Evolutionary conservation across 2,888 invertebrate species (phyloP).

Genomic region (Apamea crenata): DNA sequence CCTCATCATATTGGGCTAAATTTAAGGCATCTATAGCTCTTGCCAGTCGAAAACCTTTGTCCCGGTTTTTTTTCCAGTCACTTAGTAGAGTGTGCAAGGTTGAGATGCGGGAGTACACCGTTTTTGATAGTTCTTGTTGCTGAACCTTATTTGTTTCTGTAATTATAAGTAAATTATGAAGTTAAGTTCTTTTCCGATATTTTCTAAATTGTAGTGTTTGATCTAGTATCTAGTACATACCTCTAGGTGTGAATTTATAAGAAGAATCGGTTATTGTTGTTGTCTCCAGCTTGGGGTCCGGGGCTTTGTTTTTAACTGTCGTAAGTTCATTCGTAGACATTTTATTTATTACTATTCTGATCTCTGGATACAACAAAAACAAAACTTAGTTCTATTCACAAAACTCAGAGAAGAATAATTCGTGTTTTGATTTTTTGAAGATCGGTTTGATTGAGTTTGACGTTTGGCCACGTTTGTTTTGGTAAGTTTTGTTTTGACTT

Average conservation of each 20-base stretch:
- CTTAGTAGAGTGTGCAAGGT: constrained; percentile 77
- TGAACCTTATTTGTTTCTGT: constrained; percentile 82
- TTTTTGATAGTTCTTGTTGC: constrained; percentile 81
- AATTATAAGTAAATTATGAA: constrained; percentile 64
- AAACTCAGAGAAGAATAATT: not conserved
- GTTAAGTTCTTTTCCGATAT: not conserved
- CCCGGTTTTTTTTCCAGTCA: constrained; percentile 80
- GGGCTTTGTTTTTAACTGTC: not conserved
- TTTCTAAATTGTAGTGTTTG: not conserved
- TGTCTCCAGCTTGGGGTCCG: constrained; percentile 75
- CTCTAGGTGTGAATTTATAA: constrained; percentile 76
- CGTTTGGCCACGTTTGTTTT: not conserved
- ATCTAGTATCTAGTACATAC: constrained; percentile 63
- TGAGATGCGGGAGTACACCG: constrained; percentile 82
- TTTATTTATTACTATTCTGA: not conserved
- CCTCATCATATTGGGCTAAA: constrained; percentile 79
- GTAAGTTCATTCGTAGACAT: constrained; percentile 21
- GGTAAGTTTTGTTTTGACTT: not conserved
- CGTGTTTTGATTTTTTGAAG: not conserved
- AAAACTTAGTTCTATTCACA: not conserved
- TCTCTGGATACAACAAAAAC: not conserved
- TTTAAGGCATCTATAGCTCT: constrained; percentile 79
- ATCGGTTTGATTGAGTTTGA: too few species aligned
- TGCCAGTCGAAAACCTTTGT: constrained; percentile 80
- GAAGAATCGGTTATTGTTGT: constrained; percentile 70